Evolutionary conservation across 2,797 vertebrate genomes (phyloP).

Genomic region (Champsocephalus esox): DNA sequence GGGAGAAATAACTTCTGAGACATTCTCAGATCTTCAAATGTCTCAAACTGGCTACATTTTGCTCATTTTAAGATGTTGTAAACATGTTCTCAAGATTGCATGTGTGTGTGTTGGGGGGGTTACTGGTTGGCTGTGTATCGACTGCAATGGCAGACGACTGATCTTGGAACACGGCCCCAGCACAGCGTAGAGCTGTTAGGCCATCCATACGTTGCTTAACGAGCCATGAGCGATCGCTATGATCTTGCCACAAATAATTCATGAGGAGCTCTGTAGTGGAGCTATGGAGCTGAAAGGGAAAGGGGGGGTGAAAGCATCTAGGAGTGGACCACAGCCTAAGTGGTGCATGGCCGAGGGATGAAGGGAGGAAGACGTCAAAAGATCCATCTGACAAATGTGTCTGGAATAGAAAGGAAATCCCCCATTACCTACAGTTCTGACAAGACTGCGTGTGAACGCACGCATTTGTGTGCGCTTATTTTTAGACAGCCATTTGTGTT

Average conservation of each 20-base stretch:
- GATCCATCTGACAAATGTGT: slow-evolving; percentile 64
- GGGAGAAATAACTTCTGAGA: slow-evolving; percentile 32
- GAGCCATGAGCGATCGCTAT: slow-evolving; percentile 83
- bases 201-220: slow-evolving; percentile 78
- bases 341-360: slow-evolving; percentile 23
- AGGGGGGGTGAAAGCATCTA: slow-evolving; percentile 7
- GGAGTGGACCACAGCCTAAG: slow-evolving; percentile 46
- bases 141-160: slow-evolving; percentile 68
- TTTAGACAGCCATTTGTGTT: slow-evolving; percentile 69
- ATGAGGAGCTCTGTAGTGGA: slow-evolving; percentile 76
- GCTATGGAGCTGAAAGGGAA: slow-evolving; percentile 66
- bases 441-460: slow-evolving; percentile 27
- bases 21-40: slow-evolving; percentile 34
- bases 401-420: slow-evolving; percentile 67
- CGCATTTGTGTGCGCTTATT: slow-evolving; percentile 29
- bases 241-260: slow-evolving; percentile 85
- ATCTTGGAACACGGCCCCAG: slow-evolving; percentile 71
- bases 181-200: slow-evolving; percentile 70
- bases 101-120: background rate
- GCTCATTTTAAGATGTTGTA: slow-evolving; percentile 19
- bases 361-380: slow-evolving; percentile 18
- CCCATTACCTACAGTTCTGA: slow-evolving; percentile 56
- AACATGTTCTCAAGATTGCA: background rate
- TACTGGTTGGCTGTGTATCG: slow-evolving; percentile 45
- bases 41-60: slow-evolving; percentile 17